Percentiles rank a stretch among this genome's conserved stretches.
These are phyloP conservation scores for Sycophila texana DNA, from an alignment of 2,888 invertebrate species.

Conservation along the genomic window DNA sequence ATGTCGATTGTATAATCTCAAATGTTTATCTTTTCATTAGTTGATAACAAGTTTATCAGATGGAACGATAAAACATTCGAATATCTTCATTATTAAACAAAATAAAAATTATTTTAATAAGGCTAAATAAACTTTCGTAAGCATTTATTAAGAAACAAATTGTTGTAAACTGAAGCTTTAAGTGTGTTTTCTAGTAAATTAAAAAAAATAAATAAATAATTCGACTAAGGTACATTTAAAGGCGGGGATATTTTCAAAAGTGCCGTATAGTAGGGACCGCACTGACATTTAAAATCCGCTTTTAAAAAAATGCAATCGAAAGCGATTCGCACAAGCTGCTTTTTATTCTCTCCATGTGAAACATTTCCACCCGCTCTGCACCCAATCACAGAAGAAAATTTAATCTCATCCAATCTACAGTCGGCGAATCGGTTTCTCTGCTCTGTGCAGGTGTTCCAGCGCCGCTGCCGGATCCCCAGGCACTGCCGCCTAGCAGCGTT, in stretches of 20 bases:
- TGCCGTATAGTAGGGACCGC: not conserved
- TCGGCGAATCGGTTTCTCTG: slow-evolving; percentile 22
- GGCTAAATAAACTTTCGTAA: too few relatives aligned
- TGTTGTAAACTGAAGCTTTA: slow-evolving; percentile 36
- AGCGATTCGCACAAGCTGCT: not conserved
- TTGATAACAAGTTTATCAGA: not conserved
- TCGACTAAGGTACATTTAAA: not conserved
- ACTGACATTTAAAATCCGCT: not conserved
- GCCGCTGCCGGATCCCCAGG: not conserved
- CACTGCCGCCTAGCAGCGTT: not conserved
- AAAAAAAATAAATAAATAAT: not conserved
- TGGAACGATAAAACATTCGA: not conserved
- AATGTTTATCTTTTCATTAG: too few relatives aligned
- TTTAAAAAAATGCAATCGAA: not conserved
- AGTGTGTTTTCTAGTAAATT: slow-evolving; percentile 21
- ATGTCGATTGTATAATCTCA: too few relatives aligned
- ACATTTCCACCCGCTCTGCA: not conserved
- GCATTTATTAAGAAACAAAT: slow-evolving; percentile 25
- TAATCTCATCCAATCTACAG: slow-evolving; percentile 3
- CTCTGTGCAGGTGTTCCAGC: slow-evolving; percentile 47
- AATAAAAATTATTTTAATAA: too few relatives aligned
- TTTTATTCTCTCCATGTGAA: not conserved
- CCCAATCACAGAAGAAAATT: not conserved
- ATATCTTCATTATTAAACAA: too few relatives aligned
- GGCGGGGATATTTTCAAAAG: slow-evolving; percentile 20